Conservation (phyloP, 37 sponge, comb jelly and placozoan species). For the Haliclona indistincta region DNA sequence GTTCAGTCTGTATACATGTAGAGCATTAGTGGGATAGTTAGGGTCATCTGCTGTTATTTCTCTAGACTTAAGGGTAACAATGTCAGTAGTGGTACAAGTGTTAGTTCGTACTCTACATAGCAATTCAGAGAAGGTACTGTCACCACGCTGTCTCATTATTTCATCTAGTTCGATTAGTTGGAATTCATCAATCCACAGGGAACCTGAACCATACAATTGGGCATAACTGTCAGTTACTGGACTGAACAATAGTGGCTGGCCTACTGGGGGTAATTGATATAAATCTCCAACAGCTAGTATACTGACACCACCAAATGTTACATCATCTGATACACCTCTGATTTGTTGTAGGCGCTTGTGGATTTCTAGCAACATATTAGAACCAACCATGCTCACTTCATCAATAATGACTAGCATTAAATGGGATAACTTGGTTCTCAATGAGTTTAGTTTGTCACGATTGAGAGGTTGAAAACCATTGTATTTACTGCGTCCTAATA, state of each 20-base stretch:
- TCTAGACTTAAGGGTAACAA: constrained; percentile 18
- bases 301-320: constrained; percentile 21
- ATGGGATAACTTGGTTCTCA: constrained; percentile 9
- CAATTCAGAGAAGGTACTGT: constrained; percentile 17
- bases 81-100: constrained; percentile 24
- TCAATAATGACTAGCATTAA: constrained; percentile 53
- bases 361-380: constrained; percentile 32
- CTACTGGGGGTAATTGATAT: constrained; percentile 37
- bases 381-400: constrained; percentile 57
- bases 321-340: constrained; percentile 9
- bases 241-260: constrained; percentile 14
- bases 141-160: constrained; percentile 33
- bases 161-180: constrained; percentile 35
- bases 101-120: constrained; percentile 29
- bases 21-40: constrained; percentile 26
- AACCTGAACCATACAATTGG: constrained; percentile 39
- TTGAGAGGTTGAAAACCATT: constrained; percentile 13
- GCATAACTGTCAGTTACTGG: constrained; percentile 22
- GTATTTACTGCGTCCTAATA: constrained; percentile 9
- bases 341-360: constrained; percentile 44
- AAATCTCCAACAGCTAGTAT: constrained; percentile 51
- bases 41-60: neutral
- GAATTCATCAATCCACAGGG: constrained; percentile 44
- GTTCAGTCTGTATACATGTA: constrained; percentile 47
- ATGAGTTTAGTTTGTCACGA: constrained; percentile 22